Base-by-base conservation (phyloP, 2,797 vertebrate species). In the Cirrhinus molitorella region DNA sequence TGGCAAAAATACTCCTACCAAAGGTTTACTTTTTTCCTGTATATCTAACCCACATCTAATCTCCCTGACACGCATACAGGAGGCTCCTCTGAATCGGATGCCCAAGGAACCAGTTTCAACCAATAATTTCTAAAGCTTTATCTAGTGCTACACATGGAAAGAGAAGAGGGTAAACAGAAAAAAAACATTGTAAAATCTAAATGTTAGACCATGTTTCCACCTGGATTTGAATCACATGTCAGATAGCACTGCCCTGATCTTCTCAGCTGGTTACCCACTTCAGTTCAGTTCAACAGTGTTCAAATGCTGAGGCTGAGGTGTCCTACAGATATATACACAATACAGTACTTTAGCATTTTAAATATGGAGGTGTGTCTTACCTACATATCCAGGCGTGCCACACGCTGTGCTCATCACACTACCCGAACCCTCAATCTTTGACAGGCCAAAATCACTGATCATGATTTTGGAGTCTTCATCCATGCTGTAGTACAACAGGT, bases 391-490 rank as follows among this genome's bases (percentile, higher is more conserved):
- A 0, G 98, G 98, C 7, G 98, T 99, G 43, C 98, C 98, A 0
- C 98, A 99, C 1, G 98, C 98, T 0, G 98, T 99, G 25, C 98
- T 97, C 96, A 99, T 99, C 89, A 99, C 96, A 0, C 96, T 99
- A 84, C 95, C 96, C 0, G 96, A 96, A 72, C 95, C 96, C 89
- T 99, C 97, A 0, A 99, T 98, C 93, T 99, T 99, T 0, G 98
- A 99, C 83, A 99, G 92, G 34, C 98, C 98, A 0, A 99, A 99
- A 92, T 99, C 98, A 0, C 98, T 99, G 93, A 99, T 99, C 98
- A 99, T 99, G 92, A 99, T 99, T 91, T 99, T 99, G 80, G 98
- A 98, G 92, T 99, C 98, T 89, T 98, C 96, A 0, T 98, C 98
- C 94, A 98, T 95, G 90, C 97, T 99, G 93, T 98, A 96, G 90